Base-by-base conservation (phyloP, 2,888 invertebrate genomes). In the Xylota segnis region DNA sequence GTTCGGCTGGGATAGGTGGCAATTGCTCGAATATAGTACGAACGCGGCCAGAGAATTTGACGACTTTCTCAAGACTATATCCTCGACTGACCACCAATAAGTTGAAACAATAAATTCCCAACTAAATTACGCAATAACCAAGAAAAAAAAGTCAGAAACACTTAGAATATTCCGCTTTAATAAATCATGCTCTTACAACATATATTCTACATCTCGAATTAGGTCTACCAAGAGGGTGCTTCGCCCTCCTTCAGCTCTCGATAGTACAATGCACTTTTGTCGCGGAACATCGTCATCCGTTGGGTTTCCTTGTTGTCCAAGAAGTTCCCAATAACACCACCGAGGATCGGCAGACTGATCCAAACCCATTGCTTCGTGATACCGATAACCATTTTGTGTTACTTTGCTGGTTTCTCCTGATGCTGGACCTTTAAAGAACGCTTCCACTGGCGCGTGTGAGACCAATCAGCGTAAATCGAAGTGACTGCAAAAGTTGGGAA, bases 191-290 rank as follows among this genome's bases (percentile, higher is more conserved):
- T 37, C 58, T 43, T 23, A 70, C 59, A 76, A 76, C 14, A 74
- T 4, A 58, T 7, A 65, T 54, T 34, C 32, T 18, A 68, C 9
- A 52, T 52, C 12, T 27, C 9, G 10, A 16, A 16, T 27, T 45
- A 14, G 5, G 32, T 76, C 89, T 89, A 92, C 97, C 97, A 97
- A 10, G 96, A 94, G 75, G 97, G 97, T 88, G 93, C 90, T 82
- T 95, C 95, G 6, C 95, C 96, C 87, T 94, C 94, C 88, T 94
- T 94, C 1, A 95, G 92, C 47, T 90, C 92, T 77, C 95, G 93
- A 23, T 96, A 96, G 90, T 95, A 97, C 45, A 97, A 92, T 61
- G 95, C 94, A 89, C 97, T 97, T 90, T 96, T 97, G 90, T 97
- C 97, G 81, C 97, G 94, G 91, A 95, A 97, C 88, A 91, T 92